phyloP scores from a whole-genome alignment of 2,797 vertebrate species.

The Psittacula derbiana region DNA sequence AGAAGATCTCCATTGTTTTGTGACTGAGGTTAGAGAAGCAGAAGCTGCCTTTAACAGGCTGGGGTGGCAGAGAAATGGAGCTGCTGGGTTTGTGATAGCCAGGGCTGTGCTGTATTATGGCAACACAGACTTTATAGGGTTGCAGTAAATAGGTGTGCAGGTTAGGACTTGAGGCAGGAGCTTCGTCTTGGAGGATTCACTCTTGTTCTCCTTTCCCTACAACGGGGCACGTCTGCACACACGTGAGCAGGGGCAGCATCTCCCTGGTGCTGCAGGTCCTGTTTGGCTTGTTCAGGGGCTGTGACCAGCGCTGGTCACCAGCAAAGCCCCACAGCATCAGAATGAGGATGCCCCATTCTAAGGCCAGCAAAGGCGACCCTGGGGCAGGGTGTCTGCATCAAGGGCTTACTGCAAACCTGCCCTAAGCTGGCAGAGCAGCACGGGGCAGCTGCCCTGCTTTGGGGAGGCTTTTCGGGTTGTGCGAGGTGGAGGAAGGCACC shows the following conservation, averaged over 20 bases:
- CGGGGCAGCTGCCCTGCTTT: neutral
- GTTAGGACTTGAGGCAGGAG: neutral
- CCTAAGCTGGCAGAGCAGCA: neutral
- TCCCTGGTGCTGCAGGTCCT: neutral
- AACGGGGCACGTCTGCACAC: neutral
- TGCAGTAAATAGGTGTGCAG: neutral
- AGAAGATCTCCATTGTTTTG: rapidly evolving
- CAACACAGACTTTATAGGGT: neutral
- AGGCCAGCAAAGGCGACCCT: neutral
- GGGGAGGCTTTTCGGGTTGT: conserved; percentile 37
- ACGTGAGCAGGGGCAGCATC: neutral
- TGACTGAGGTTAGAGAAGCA: neutral
- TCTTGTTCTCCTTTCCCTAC: neutral
- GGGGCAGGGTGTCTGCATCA: neutral
- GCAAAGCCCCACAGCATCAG: neutral
- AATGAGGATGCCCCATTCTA: neutral
- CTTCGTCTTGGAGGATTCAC: neutral
- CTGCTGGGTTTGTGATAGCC: neutral
- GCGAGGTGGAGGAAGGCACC: neutral
- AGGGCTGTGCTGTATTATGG: neutral
- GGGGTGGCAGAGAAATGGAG: neutral
- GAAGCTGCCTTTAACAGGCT: neutral
- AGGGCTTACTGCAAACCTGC: neutral
- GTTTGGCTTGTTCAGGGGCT: neutral
- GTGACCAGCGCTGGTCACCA: neutral